phyloP scores from a whole-genome alignment of 37 sponge, comb jelly and placozoan genomes.

The Haliclona indistincta region DNA sequence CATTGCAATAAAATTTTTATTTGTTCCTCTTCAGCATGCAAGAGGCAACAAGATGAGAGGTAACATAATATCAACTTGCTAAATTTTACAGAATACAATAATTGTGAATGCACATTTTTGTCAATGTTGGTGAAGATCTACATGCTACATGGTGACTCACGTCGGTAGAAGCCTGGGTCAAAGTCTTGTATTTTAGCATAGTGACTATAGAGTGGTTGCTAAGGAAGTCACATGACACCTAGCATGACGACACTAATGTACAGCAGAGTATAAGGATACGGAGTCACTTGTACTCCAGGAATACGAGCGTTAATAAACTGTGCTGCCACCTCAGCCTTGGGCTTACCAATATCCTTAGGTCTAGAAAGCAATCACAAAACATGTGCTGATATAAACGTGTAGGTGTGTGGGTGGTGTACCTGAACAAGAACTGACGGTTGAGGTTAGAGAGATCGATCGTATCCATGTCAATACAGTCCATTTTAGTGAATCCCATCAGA shows the following conservation, averaged over 20 bases:
- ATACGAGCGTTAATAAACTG: conserved; percentile 78
- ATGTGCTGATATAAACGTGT: not conserved
- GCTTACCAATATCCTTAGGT: conserved; percentile 83
- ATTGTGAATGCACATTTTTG: not conserved
- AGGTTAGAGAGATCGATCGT: conserved; percentile 97
- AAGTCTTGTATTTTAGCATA: conserved; percentile 92
- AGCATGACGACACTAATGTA: not conserved
- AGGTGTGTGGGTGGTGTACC: conserved; percentile 16
- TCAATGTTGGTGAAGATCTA: not conserved
- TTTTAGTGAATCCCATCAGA: conserved; percentile 87
- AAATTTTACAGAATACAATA: not conserved
- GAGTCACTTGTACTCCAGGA: conserved; percentile 69
- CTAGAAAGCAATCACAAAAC: conserved; percentile 30
- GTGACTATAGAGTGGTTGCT: conserved; percentile 35
- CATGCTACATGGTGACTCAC: conserved; percentile 26
- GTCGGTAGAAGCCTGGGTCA: conserved; percentile 80
- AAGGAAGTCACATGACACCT: not conserved
- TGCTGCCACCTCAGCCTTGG: conserved; percentile 92
- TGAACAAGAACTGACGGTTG: conserved; percentile 96
- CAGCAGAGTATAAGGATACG: conserved; percentile 55
- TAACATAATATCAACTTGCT: too few relatives aligned
- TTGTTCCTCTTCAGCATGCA: too few relatives aligned
- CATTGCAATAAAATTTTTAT: too few relatives aligned
- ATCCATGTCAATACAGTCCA: conserved; percentile 99
- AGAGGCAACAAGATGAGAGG: too few relatives aligned